A percentile compares a stretch with the other conserved stretches of the same genome.
These are phyloP conservation scores for Halocaridina rubra DNA, from an alignment of 2,888 invertebrate genomes.

Conservation along the genomic window DNA sequence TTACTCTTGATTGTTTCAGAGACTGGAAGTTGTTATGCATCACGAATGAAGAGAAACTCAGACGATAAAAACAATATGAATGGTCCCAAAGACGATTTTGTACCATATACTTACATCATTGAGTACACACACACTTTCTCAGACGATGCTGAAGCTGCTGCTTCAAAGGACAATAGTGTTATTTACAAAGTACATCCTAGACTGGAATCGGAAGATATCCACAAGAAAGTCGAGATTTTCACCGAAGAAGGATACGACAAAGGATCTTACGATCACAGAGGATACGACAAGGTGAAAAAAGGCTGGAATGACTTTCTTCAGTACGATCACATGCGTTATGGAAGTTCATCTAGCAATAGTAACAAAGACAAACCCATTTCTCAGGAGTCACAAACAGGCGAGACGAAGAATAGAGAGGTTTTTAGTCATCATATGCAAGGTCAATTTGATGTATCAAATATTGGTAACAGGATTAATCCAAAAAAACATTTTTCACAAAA, in stretches of 20 bases:
- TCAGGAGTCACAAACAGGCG: neutral
- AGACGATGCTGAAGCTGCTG: slow-evolving; percentile 19
- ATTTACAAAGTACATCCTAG: neutral
- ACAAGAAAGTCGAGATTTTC: slow-evolving; percentile 55
- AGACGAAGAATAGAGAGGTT: neutral
- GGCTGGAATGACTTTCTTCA: slow-evolving; percentile 20
- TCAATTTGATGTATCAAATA: no score
- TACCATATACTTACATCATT: slow-evolving; percentile 56
- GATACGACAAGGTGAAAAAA: slow-evolving; percentile 40
- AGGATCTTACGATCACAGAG: slow-evolving; percentile 57
- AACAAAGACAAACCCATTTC: neutral
- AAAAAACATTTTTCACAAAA: no score
- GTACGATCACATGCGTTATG: slow-evolving; percentile 29
- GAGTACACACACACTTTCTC: slow-evolving; percentile 28
- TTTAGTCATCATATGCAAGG: no score
- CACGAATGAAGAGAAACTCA: no score
- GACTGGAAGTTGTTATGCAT: neutral
- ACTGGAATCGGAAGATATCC: slow-evolving; percentile 50
- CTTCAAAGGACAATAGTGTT: neutral
- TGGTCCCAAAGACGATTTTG: slow-evolving; percentile 31
- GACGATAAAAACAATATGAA: no score
- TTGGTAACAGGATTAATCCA: no score
- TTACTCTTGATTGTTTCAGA: neutral
- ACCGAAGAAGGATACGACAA: slow-evolving; percentile 57
- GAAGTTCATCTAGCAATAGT: no score